Conservation (phyloP, 2,797 vertebrate species). For the Chelmon rostratus region DNA sequence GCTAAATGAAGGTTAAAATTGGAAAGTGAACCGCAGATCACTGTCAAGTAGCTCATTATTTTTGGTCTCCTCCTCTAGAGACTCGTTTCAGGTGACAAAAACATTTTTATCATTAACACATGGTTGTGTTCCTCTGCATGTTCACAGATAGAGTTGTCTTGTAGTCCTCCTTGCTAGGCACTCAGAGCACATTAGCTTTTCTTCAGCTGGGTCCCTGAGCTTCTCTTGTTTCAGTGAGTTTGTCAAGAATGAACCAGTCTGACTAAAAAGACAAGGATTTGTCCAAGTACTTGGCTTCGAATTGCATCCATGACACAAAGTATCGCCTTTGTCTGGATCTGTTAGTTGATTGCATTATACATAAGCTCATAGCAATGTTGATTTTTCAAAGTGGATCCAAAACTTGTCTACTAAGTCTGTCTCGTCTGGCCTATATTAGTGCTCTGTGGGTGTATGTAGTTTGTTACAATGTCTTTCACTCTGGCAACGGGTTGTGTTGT, state of each 20-base stretch:
- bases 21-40: not conserved
- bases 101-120: not conserved
- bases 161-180: not conserved
- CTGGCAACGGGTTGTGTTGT: constrained; percentile 3
- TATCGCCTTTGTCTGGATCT: constrained; percentile 43
- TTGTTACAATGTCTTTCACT: constrained; percentile 11
- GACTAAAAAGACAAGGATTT: constrained; percentile 8
- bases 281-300: constrained; percentile 27
- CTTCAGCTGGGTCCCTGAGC: constrained; percentile 30
- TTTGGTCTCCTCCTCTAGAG: not conserved
- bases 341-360: not conserved
- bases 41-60: not conserved
- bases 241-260: constrained; percentile 8
- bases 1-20: not conserved
- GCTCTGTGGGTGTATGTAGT: not conserved
- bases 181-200: not conserved
- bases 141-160: constrained; percentile 2
- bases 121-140: not conserved
- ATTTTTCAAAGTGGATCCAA: constrained; percentile 19
- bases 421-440: not conserved
- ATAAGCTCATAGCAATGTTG: constrained; percentile 17
- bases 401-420: not conserved
- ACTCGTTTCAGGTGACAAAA: constrained; percentile 10
- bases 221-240: constrained; percentile 13
- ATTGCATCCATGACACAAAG: constrained; percentile 46